Conservation (phyloP, 2,888 invertebrate species). For the Dyspetes luteomarginatus region DNA sequence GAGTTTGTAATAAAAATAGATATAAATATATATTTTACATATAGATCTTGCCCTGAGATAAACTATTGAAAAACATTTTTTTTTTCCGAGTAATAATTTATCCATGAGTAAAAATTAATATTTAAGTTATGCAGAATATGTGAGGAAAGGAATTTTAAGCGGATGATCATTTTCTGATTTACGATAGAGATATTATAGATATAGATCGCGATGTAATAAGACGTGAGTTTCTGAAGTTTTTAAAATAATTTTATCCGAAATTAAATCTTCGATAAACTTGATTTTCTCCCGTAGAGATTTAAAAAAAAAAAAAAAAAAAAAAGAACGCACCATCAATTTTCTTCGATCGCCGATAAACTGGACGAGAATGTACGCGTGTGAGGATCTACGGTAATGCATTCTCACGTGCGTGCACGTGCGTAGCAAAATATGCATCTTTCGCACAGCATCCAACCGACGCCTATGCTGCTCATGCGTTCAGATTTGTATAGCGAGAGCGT, state of each 20-base stretch:
- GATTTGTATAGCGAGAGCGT: constrained; percentile 2
- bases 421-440: constrained; percentile 38
- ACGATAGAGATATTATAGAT: neutral
- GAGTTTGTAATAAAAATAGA: too few relatives aligned
- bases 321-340: neutral
- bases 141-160: neutral
- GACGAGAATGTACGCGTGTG: neutral
- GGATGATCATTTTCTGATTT: neutral
- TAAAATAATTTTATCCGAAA: neutral
- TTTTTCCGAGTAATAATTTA: neutral
- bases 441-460: constrained; percentile 44
- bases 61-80: neutral
- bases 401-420: constrained; percentile 67
- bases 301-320: too few relatives aligned
- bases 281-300: neutral
- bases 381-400: constrained; percentile 42
- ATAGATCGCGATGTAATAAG: too few relatives aligned
- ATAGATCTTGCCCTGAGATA: too few relatives aligned
- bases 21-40: too few relatives aligned
- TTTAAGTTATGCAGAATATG: neutral
- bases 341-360: constrained; percentile 7
- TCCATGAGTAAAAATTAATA: neutral
- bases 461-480: constrained; percentile 39
- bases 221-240: too few relatives aligned
- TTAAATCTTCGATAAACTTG: neutral